Evolutionary conservation across 1,140 invertebrate genomes (phyloP), one percentile per base, ranked within the genome.

Genomic region (Sipha flava): DNA sequence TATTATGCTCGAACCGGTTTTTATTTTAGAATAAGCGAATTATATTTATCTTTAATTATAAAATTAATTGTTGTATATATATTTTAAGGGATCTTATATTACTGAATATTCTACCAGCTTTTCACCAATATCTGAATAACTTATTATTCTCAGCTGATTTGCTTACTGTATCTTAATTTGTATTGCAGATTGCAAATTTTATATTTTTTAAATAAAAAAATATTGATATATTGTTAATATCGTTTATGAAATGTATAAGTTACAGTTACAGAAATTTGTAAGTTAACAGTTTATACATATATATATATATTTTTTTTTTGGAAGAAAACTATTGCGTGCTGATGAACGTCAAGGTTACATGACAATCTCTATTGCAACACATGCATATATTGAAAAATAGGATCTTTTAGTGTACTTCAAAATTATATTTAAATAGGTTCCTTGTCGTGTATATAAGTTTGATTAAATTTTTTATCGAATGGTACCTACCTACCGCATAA

Each of bases 321-420:
- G 10, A 70, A 16, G 43, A 47, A 70, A 70, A 70, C 40, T 70
- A 29, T 45, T 47, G 66, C 66, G 66, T 45, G 66, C 40, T 7
- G 40, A 70, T 29, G 40, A 70, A 45, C 66, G 16, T 31, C 40
- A 70, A 70, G 66, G 66, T 70, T 70, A 70, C 40, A n/a, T 23
- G 40, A 70, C 66, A 70, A 70, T 70, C 66, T 70, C 66, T 70
- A 70, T 70, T 70, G 43, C 66, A 29, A 70, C 23, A 70, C 43
- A 18, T 21, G 5, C 23, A 7, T 68, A 21, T 23, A 29, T 29
- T 18, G 43, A 6, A 47, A n/a, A 70, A 70, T 47, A 16, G 23
- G 47, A 47, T 70, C 64, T 29, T 47, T 47, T 47, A 43, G 23
- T 3, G 23, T 43, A 10, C 16, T 26, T 21, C 9, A 52, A 31